Conservation (phyloP, 2,888 invertebrate species). For the Napeogenes inachia region DNA sequence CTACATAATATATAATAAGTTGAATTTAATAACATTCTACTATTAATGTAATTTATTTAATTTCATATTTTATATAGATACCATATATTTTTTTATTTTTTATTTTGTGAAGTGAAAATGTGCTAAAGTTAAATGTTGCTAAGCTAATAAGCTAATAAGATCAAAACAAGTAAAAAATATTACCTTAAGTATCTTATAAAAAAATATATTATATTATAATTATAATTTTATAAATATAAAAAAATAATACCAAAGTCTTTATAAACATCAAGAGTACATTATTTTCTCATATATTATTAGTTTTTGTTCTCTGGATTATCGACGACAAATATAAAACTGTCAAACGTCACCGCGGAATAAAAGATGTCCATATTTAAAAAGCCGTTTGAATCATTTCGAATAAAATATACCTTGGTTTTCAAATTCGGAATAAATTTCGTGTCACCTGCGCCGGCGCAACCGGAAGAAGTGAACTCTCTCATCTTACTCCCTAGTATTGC, state of each 20-base stretch:
- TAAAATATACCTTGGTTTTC: slow-evolving; percentile 75
- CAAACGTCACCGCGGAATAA: slow-evolving; percentile 68
- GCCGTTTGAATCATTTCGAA: slow-evolving; percentile 73
- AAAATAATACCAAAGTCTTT: background rate
- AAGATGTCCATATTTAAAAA: slow-evolving; percentile 75
- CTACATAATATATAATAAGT: too few relatives aligned
- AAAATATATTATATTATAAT: too few relatives aligned
- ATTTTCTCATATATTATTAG: slow-evolving; percentile 71
- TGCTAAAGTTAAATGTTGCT: too few relatives aligned
- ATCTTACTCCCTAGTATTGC: slow-evolving; percentile 43
- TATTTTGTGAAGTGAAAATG: too few relatives aligned
- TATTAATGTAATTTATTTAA: too few relatives aligned
- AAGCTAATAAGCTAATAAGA: too few relatives aligned
- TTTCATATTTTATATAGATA: too few relatives aligned
- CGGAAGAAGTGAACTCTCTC: slow-evolving; percentile 62
- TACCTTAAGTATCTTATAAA: too few relatives aligned
- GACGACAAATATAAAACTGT: slow-evolving; percentile 76
- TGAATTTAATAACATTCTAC: too few relatives aligned
- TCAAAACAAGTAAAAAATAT: too few relatives aligned
- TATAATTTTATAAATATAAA: too few relatives aligned
- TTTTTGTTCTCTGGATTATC: slow-evolving; percentile 53
- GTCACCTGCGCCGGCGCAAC: slow-evolving; percentile 73
- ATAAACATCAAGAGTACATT: slow-evolving; percentile 49
- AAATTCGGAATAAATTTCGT: slow-evolving; percentile 77
- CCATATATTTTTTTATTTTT: too few relatives aligned